Percentiles rank a stretch among this genome's conserved stretches.
These are phyloP conservation scores for Dysdera silvatica DNA, from an alignment of 1,140 invertebrate species.

Conservation along the genomic window DNA sequence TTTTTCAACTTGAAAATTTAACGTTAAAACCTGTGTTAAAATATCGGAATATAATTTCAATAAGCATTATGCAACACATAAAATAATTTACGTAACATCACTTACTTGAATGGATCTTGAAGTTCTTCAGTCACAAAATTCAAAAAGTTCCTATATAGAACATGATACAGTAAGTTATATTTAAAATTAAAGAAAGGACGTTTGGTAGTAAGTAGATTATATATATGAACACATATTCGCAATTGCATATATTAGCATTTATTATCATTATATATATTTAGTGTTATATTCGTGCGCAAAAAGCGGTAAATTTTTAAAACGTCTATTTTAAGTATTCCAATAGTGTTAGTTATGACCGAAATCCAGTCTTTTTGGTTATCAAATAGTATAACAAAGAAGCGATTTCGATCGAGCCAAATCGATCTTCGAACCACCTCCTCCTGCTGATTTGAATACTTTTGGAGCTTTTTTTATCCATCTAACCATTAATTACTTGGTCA, in stretches of 20 bases:
- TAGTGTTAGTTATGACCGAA: background rate
- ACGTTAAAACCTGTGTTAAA: too few relatives aligned
- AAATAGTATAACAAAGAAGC: too few relatives aligned
- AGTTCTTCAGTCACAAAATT: conserved; percentile 98
- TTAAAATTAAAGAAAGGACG: background rate
- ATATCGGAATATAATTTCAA: background rate
- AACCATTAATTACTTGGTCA: too few relatives aligned
- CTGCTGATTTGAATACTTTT: too few relatives aligned
- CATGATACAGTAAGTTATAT: conserved; percentile 27
- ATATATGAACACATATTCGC: background rate
- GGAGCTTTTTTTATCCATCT: too few relatives aligned
- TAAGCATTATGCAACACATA: background rate
- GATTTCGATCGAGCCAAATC: too few relatives aligned
- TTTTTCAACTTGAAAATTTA: background rate
- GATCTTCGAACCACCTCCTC: too few relatives aligned
- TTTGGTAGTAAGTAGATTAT: background rate
- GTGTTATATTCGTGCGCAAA: background rate
- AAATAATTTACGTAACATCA: background rate
- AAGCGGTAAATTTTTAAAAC: background rate
- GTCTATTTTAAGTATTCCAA: background rate
- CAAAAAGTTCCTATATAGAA: conserved; percentile 68
- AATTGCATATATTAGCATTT: background rate
- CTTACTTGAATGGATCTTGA: conserved; percentile 71
- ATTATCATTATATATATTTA: background rate
- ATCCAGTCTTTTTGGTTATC: too few relatives aligned